Base-by-base conservation (phyloP, 2,797 vertebrate species). In the Enoplosus armatus region DNA sequence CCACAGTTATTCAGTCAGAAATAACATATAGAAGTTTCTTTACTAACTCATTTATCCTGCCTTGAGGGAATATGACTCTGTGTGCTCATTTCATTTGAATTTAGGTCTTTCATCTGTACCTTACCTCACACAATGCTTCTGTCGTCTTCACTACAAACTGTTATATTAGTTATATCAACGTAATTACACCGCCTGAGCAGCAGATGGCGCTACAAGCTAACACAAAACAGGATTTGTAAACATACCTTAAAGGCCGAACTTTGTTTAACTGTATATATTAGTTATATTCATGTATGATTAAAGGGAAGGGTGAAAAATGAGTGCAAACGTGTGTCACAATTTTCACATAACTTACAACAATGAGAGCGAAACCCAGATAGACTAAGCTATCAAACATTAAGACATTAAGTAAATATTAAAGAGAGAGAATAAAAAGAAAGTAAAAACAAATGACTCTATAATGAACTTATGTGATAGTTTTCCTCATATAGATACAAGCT, bases 131-230 rank as follows among this genome's bases (percentile, higher is more conserved):
- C 3, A 3, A 53, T 0, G 0, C 8, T 14, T 14, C 5, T 11
- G 33, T 29, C 11, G 18, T 33, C 39, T 45, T 48, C 2, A 22
- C 11, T n/a, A 5, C 24, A 2, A 24, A 37, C 11, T 9, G n/a
- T 33, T 31, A 15, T 18, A 24, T 10, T 0, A 0, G 12, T 27
- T 14, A 15, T 20, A 0, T 0, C 15, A 11, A 0, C 83, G 74
- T 54, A 79, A 71, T 72, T 50, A 8, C 62, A 35, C 0, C 0
- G 0, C 2, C 0, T 39, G 18, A 15, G 27, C 90, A 77, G 51
- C 64, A 88, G 92, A 58, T 9, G 89, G 84, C 31, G 64, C 16
- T 26, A n/a, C 22, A 43, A 5, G 22, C 50, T 59, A 62, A 22
- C 14, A 14, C 43, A 65, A 31, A 27, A 11, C n/a, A 7, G 0